A percentile compares a stretch with the other conserved stretches of the same genome.
phyloP scores from a whole-genome alignment of 1,140 invertebrate species.

The Ganaspis sp. region DNA sequence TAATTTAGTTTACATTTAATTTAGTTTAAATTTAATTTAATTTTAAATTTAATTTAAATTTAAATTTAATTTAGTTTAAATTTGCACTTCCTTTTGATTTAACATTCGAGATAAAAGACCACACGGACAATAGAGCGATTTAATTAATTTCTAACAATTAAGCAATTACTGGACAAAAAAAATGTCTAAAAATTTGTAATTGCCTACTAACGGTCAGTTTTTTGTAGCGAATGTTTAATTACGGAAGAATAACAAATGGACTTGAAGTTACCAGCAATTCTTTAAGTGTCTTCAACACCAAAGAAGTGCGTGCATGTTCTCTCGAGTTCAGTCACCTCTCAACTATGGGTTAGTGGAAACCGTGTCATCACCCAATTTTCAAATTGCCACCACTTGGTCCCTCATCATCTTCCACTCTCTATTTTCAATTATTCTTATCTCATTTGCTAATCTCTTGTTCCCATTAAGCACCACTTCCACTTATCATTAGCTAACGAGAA shows the following conservation, averaged over 20 bases:
- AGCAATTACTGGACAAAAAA: not conserved
- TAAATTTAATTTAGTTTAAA: too few species aligned
- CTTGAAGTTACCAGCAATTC: not conserved
- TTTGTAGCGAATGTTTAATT: not conserved
- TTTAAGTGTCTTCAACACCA: not conserved
- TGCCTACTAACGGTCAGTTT: not conserved
- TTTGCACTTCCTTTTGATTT: too few species aligned
- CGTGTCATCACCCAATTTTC: conserved; percentile 62
- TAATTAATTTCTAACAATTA: not conserved
- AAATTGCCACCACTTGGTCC: conserved; percentile 41
- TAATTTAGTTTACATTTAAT: too few species aligned
- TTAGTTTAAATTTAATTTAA: too few species aligned
- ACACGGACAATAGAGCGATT: too few species aligned
- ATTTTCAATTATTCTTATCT: conserved; percentile 34
- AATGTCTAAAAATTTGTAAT: not conserved
- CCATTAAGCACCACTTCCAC: not conserved
- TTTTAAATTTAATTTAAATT: too few species aligned
- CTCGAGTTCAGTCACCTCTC: conserved; percentile 61
- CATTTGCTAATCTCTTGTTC: conserved; percentile 15
- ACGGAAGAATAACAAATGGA: not conserved
- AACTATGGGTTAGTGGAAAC: conserved; percentile 58
- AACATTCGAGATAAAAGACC: too few species aligned
- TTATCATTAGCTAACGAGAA: not conserved
- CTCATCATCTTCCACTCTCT: conserved; percentile 30
- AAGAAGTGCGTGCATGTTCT: conserved; percentile 11